phyloP scores from a whole-genome alignment of 2,888 invertebrate genomes.

The Ctenicera cuprea region DNA sequence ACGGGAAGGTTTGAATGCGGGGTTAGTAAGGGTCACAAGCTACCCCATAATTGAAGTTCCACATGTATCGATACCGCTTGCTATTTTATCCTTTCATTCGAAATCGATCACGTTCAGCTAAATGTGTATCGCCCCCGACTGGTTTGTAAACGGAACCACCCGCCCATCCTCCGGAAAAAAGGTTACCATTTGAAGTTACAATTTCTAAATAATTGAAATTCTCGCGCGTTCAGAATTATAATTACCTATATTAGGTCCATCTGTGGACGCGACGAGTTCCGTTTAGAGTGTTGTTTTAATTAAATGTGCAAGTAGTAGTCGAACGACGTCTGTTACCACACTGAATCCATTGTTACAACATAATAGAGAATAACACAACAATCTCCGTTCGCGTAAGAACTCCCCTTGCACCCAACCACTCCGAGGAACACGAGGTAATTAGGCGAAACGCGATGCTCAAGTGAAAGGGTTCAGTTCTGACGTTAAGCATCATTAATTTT shows the following conservation, averaged over 20 bases:
- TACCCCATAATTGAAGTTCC: constrained; percentile 16
- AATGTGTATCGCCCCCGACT: constrained; percentile 10
- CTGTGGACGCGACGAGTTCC: neutral
- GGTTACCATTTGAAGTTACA: constrained; percentile 1
- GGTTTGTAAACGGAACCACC: neutral
- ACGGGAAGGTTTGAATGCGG: constrained; percentile 17
- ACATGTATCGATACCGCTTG: constrained; percentile 14
- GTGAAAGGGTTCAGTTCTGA: constrained; percentile 58
- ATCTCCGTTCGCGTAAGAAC: constrained; percentile 58
- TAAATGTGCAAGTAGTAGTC: constrained; percentile 36
- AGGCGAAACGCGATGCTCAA: constrained; percentile 60
- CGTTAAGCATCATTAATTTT: constrained; percentile 62
- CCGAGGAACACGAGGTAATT: constrained; percentile 61
- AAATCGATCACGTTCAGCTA: constrained; percentile 21
- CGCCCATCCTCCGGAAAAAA: constrained; percentile 1
- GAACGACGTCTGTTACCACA: constrained; percentile 37
- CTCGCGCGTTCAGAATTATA: constrained; percentile 5
- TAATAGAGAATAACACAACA: constrained; percentile 56
- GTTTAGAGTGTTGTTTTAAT: constrained; percentile 26
- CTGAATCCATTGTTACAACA: constrained; percentile 57
- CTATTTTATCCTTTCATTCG: constrained; percentile 10
- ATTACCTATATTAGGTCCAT: constrained; percentile 5
- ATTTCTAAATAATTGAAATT: constrained; percentile 13
- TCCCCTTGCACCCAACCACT: constrained; percentile 53
- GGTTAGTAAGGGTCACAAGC: constrained; percentile 23